Evolutionary conservation across 2,888 invertebrate genomes (phyloP).

Genomic region (Diarsia mendica): DNA sequence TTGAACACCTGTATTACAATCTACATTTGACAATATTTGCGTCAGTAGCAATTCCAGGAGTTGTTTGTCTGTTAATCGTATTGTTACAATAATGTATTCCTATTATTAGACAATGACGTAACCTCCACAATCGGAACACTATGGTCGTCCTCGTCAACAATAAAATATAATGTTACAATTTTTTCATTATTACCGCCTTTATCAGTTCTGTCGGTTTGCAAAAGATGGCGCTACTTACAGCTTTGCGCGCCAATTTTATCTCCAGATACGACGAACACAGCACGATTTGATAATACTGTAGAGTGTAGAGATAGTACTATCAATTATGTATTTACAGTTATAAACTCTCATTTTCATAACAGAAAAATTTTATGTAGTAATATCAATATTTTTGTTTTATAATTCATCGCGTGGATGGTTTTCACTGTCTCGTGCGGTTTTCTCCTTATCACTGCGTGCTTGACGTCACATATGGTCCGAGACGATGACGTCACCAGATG

Average conservation of each 20-base stretch:
- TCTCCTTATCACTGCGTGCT: constrained; percentile 62
- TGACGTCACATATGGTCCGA: constrained; percentile 79
- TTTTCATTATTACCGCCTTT: constrained; percentile 31
- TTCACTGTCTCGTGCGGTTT: constrained; percentile 50
- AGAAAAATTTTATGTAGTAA: constrained; percentile 1
- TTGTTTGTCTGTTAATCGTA: constrained; percentile 53
- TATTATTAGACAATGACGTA: constrained; percentile 66
- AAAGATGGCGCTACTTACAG: constrained; percentile 76
- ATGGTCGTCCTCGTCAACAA: constrained; percentile 28
- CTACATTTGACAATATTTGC: constrained; percentile 42
- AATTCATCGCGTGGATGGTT: constrained; percentile 25
- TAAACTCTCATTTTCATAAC: constrained; percentile 19
- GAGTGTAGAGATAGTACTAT: constrained; percentile 40
- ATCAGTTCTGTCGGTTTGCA: constrained; percentile 53
- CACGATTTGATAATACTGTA: constrained; percentile 30
- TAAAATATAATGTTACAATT: constrained; percentile 45
- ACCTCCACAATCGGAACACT: constrained; percentile 37
- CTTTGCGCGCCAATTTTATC: constrained; percentile 37
- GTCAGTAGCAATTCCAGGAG: constrained; percentile 50
- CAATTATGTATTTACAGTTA: constrained; percentile 18
- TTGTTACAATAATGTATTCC: constrained; percentile 48
- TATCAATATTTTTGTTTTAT: constrained; percentile 12
- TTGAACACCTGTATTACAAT: constrained; percentile 39
- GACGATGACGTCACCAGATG: constrained; percentile 82
- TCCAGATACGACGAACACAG: constrained; percentile 19